Evolutionary conservation across 2,113 vertebrate species (phyloP), one percentile per base, ranked within the genome.

Genomic region (Orientallactaga bullata): DNA sequence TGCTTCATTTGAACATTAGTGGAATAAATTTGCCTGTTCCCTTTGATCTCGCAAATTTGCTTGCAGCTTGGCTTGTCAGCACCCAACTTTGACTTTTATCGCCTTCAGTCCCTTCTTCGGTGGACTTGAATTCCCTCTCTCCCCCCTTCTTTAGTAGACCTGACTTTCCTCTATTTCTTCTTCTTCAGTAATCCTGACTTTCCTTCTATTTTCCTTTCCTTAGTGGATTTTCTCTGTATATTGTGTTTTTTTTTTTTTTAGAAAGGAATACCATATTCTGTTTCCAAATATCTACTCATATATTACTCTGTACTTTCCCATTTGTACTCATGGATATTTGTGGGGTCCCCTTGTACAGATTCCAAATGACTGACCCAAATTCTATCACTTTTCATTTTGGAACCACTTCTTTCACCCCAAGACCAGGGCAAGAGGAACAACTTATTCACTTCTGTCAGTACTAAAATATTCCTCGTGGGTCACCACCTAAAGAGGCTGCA

Each of bases 211-310:
- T 47, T 47, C 42, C 13, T 21, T 58, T 92, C 39, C 66, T 63
- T 0, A 3, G 20, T 28, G 37, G 23, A 60, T 17, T 24, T 81
- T 21, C 26, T 11, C 47, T 72, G 65, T 2, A 35, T 3, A 71
- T 58, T 84, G 71, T 61, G 21, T 68, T 93, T 93, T 16, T 32
- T 93, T 93, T 16, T 32, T 76, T 78, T 92, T 80, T 23, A 87
- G 76, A 66, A 94, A 89, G 37, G n/a, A 93, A 6, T 11, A 81
- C 82, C 2, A 85, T 83, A 81, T 88, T 93, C 12, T 82, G 2
- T 87, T 91, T 66, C 88, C 90, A 85, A 76, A 37, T 88, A n/a
- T 51, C 42, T 18, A 60, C 55, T 55, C 55, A 12, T 47, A 47
- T 47, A 47, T 9, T 51, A 37, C 72, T 30, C 37, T 78, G 13